These are phyloP conservation scores for Scaptomyza flava DNA, from an alignment of 2,888 invertebrate species.

Conservation along the genomic window DNA sequence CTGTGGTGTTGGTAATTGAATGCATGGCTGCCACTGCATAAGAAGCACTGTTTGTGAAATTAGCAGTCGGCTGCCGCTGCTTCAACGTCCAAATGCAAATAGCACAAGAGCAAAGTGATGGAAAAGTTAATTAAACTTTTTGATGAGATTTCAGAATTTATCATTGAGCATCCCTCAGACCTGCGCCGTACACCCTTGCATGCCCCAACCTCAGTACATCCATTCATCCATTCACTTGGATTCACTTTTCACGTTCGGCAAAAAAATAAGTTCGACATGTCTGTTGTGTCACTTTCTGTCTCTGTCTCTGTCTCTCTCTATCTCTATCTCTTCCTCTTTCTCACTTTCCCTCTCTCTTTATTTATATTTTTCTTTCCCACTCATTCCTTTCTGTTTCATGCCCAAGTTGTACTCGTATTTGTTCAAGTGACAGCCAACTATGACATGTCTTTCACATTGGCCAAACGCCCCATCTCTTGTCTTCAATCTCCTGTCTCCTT, in stretches of 20 bases:
- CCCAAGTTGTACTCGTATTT: conserved; percentile 47
- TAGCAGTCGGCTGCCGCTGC: conserved; percentile 41
- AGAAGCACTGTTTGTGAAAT: conserved; percentile 33
- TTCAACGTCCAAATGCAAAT: conserved; percentile 55
- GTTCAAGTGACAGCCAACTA: conserved; percentile 56
- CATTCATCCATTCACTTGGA: conserved; percentile 2
- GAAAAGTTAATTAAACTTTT: conserved; percentile 81
- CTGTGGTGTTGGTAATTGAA: conserved; percentile 67
- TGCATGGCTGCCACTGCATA: conserved; percentile 44
- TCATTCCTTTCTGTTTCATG: conserved; percentile 8
- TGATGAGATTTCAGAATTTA: conserved; percentile 78
- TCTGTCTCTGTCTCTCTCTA: not conserved
- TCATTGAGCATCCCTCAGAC: conserved; percentile 33
- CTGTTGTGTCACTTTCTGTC: conserved; percentile 31
- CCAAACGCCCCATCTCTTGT: not conserved
- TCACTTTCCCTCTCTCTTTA: not conserved
- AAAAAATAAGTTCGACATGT: conserved; percentile 47
- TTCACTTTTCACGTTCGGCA: conserved; percentile 27
- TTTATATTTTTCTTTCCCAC: not conserved
- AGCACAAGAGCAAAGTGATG: conserved; percentile 73
- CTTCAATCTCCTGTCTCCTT: not conserved
- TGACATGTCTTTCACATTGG: conserved; percentile 59
- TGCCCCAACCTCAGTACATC: not conserved
- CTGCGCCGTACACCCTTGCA: not conserved
- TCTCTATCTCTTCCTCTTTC: not conserved